A percentile compares a stretch with the other conserved stretches of the same genome.
Evolutionary conservation across 37 sponge, comb jelly and placozoan species (phyloP).

Genomic region (Spongilla lacustris): DNA sequence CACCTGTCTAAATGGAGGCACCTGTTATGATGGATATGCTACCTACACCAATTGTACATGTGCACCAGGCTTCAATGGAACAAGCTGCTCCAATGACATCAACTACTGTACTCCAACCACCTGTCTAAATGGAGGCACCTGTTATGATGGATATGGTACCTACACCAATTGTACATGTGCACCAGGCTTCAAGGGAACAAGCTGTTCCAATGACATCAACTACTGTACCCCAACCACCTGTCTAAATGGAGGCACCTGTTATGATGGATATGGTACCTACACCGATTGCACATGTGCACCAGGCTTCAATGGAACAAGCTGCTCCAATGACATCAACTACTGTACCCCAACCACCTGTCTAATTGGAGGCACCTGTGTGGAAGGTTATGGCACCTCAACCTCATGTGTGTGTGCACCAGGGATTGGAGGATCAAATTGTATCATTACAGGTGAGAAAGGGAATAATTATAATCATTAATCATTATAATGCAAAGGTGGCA

Average conservation of each 20-base stretch:
- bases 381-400: slow-evolving; percentile 34
- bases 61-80: slow-evolving; percentile 17
- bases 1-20: slow-evolving; percentile 67
- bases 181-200: slow-evolving; percentile 48
- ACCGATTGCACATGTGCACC: slow-evolving; percentile 33
- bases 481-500: too few relatives aligned
- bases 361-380: slow-evolving; percentile 66
- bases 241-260: slow-evolving; percentile 67
- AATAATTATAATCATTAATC: too few relatives aligned
- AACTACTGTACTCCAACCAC: not conserved
- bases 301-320: slow-evolving; percentile 45
- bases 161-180: slow-evolving; percentile 10
- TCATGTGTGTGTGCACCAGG: not conserved
- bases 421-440: not conserved
- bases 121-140: slow-evolving; percentile 46
- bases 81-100: not conserved
- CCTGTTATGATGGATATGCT: slow-evolving; percentile 48
- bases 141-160: slow-evolving; percentile 14
- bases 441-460: not conserved
- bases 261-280: slow-evolving; percentile 27
- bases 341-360: slow-evolving; percentile 20
- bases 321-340: slow-evolving; percentile 18
- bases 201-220: slow-evolving; percentile 32
- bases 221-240: slow-evolving; percentile 36
- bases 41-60: slow-evolving; percentile 18